Evolutionary conservation across 37 sponge, comb jelly and placozoan genomes (phyloP).

Genomic region (Chondrosia reniformis): DNA sequence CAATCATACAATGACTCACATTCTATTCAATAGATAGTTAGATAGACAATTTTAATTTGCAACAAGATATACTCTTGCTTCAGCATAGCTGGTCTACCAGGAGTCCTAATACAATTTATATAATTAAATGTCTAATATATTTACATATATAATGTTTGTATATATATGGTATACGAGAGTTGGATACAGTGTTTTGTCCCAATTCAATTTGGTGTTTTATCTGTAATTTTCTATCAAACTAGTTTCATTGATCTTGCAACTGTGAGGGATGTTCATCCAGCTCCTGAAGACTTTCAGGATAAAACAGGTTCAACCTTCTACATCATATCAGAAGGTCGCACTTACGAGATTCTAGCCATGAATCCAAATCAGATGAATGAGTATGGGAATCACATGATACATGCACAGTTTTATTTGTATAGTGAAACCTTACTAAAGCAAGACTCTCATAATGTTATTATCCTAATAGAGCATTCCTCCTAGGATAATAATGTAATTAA

Average conservation of each 20-base stretch:
- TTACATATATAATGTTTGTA: too few species aligned
- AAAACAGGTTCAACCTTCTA: constrained; percentile 67
- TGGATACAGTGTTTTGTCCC: background rate
- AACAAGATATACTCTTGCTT: background rate
- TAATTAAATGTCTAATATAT: too few species aligned
- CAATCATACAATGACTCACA: background rate
- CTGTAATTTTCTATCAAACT: background rate
- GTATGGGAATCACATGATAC: constrained; percentile 28
- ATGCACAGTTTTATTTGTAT: background rate
- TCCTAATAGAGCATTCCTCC: too few species aligned
- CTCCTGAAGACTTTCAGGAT: constrained; percentile 53
- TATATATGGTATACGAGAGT: background rate
- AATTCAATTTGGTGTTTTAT: background rate
- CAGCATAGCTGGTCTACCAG: too few species aligned
- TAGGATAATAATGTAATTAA: too few species aligned
- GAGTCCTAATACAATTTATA: too few species aligned
- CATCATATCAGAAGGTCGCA: constrained; percentile 59
- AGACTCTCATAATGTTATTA: background rate
- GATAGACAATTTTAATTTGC: background rate
- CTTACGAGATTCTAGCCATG: constrained; percentile 63
- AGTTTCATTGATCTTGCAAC: constrained; percentile 70
- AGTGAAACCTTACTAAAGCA: background rate
- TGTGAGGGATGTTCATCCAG: constrained; percentile 44
- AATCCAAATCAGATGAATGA: constrained; percentile 61
- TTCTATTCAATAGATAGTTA: background rate